Evolutionary conservation across 2,888 invertebrate species (phyloP), one percentile per base, ranked within the genome.

Genomic region (Myathropa florea): DNA sequence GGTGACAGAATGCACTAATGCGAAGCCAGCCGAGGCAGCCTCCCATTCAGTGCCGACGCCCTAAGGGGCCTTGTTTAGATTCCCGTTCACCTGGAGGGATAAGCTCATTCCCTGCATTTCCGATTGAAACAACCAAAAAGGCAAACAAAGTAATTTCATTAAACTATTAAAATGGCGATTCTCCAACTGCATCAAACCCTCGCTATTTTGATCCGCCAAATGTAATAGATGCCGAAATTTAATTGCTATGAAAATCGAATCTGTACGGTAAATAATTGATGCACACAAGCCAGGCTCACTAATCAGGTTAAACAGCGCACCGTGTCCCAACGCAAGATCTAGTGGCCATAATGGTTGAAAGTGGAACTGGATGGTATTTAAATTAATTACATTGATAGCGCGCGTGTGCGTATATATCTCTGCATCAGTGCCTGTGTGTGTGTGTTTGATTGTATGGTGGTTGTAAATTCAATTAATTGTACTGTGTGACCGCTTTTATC

Each of bases 381-480:
- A 83, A 79, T 83, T 83, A 73, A 83, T 83, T 79, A 83, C 79
- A 63, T 14, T 73, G 73, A 72, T 65, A 65, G 60, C 46, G 71
- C 30, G n/a, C 12, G 46, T 26, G n/a, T 18, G 61, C n/a, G 18
- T 23, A 2, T 36, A 14, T 36, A 14, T 36, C 36, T 26, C 10
- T 26, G 26, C 12, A 2, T 21, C 7, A 0, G n/a, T 18, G 46
- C 4, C n/a, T 18, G 18, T 46, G 46, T 18, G 18, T 46, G 46
- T 9, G n/a, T 7, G 3, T 39, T 28, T 28, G 28, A 28, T 3
- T 4, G 28, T 28, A 28, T 28, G 28, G 0, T n/a, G 59, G 39
- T 64, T 79, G 83, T 83, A 79, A 79, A 83, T 83, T 79, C 68
- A 83, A 83, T 83, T 83, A 79, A 83, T 79, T 36, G 79, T 30